Percentiles rank a stretch among this genome's conserved stretches.
phyloP scores from a whole-genome alignment of 2,888 invertebrate species.

The Pheosia gnoma region DNA sequence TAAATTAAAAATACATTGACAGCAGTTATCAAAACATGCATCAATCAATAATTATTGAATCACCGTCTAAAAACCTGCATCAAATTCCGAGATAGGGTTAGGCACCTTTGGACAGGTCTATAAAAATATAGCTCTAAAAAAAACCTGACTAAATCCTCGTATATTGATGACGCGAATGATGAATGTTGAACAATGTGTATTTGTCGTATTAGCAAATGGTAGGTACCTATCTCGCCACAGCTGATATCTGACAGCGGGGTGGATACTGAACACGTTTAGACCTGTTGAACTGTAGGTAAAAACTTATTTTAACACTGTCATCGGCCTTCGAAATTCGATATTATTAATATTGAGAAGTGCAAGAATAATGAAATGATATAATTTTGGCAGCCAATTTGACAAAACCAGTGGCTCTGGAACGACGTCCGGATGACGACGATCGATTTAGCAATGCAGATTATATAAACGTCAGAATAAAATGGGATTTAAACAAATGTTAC shows the following conservation, averaged over 20 bases:
- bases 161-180: slow-evolving; percentile 71
- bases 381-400: slow-evolving; percentile 52
- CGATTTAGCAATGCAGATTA: slow-evolving; percentile 39
- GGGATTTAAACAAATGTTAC: slow-evolving; percentile 34
- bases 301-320: slow-evolving; percentile 44
- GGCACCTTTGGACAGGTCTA: slow-evolving; percentile 57
- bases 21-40: slow-evolving; percentile 45
- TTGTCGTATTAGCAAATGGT: slow-evolving; percentile 59
- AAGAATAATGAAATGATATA: slow-evolving; percentile 60
- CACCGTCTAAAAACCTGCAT: slow-evolving; percentile 61
- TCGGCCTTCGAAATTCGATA: slow-evolving; percentile 35
- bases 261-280: slow-evolving; percentile 63
- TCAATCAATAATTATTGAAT: slow-evolving; percentile 55
- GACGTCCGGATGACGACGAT: slow-evolving; percentile 36
- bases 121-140: slow-evolving; percentile 58
- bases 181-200: slow-evolving; percentile 70
- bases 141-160: slow-evolving; percentile 59
- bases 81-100: slow-evolving; percentile 56
- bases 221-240: slow-evolving; percentile 54
- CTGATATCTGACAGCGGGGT: slow-evolving; percentile 59
- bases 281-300: slow-evolving; percentile 48
- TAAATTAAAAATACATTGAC: slow-evolving; percentile 48
- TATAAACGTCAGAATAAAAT: slow-evolving; percentile 32
- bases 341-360: slow-evolving; percentile 36
- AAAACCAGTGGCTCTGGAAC: slow-evolving; percentile 39